phyloP scores from a whole-genome alignment of 1,140 invertebrate genomes.

The Lerema accius region DNA sequence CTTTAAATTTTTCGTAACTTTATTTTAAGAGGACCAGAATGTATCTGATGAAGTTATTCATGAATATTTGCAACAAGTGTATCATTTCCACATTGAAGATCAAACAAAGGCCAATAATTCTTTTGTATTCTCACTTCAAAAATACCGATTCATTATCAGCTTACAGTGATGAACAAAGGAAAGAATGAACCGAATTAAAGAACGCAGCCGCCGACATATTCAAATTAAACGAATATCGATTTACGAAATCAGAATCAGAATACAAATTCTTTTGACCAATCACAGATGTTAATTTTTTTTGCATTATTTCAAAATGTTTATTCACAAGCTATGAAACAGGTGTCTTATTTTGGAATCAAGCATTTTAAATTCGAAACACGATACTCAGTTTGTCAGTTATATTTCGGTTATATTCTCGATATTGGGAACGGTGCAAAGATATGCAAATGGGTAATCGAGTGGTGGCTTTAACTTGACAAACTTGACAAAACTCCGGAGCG shows the following conservation, averaged over 20 bases:
- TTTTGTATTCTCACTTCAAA: no score
- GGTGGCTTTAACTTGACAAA: no score
- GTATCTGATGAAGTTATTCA: no score
- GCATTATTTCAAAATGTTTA: not conserved
- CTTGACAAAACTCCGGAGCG: no score
- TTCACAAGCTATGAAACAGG: not conserved
- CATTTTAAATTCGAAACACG: not conserved
- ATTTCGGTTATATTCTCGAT: no score
- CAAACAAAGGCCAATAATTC: no score
- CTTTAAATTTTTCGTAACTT: no score
- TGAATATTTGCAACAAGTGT: no score
- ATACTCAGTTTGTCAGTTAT: not conserved
- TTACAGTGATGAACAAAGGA: not conserved
- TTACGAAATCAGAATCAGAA: not conserved
- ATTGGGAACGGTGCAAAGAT: no score
- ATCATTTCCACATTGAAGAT: no score
- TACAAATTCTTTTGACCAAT: not conserved
- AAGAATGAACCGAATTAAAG: not conserved
- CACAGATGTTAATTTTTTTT: not conserved
- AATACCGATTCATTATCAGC: not conserved
- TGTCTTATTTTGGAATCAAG: not conserved
- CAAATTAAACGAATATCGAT: not conserved
- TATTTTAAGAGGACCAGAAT: no score
- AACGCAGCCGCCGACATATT: not conserved
- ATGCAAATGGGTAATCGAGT: no score